A percentile compares a stretch with the other conserved stretches of the same genome.
Conservation (phyloP, 2,113 vertebrate genomes). For the Gallinago jamesoni region DNA sequence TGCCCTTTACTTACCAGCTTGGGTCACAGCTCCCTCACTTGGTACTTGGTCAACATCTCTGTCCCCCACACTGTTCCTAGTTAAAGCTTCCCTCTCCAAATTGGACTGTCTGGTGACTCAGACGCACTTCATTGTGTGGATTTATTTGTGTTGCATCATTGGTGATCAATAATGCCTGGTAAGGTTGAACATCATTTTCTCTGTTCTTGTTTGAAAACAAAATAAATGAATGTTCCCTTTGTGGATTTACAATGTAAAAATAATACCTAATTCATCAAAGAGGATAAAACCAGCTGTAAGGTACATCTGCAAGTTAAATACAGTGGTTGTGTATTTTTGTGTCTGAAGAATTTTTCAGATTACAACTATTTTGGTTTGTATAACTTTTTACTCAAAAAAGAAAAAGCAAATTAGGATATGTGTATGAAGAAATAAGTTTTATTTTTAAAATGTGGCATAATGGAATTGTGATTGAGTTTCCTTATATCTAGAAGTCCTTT, state of each 20-base stretch:
- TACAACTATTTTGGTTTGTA: neutral
- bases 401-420: neutral
- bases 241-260: neutral
- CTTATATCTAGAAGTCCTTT: neutral
- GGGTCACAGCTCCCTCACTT: neutral
- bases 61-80: neutral
- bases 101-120: neutral
- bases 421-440: neutral
- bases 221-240: neutral
- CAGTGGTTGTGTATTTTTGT: neutral
- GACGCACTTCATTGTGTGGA: neutral
- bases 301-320: neutral
- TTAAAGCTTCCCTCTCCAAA: neutral
- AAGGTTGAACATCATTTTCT: neutral
- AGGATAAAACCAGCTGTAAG: neutral
- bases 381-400: neutral
- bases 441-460: neutral
- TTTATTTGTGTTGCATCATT: neutral
- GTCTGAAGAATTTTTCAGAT: neutral
- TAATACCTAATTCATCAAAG: neutral
- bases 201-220: neutral
- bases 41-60: neutral
- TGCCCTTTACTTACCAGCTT: neutral
- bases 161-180: neutral
- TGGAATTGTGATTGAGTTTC: neutral